Percentiles rank a stretch among this genome's conserved stretches.
These are phyloP conservation scores for Ivindomyrus marchei DNA, from an alignment of 2,113 vertebrate species.

Conservation along the genomic window DNA sequence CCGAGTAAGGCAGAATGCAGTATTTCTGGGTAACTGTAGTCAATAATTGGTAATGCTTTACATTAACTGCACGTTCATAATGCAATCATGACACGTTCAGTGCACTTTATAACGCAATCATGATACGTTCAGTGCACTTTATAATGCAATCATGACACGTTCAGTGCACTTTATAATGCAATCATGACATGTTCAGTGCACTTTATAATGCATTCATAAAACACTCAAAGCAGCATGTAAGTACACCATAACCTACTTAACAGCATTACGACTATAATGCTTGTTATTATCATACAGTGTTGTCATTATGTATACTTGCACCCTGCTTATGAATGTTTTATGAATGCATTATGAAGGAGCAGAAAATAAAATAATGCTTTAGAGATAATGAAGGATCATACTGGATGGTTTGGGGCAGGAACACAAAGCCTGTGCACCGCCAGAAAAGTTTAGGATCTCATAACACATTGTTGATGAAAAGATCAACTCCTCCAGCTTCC, in stretches of 20 bases:
- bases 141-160: too few species aligned
- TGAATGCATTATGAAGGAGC: background rate
- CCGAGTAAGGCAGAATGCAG: background rate
- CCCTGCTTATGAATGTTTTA: background rate
- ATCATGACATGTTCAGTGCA: too few species aligned
- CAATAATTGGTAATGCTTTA: background rate
- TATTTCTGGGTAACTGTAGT: background rate
- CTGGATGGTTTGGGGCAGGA: background rate
- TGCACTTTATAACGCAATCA: too few species aligned
- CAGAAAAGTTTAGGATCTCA: background rate
- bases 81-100: too few species aligned
- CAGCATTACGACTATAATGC: background rate
- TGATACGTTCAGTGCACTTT: too few species aligned
- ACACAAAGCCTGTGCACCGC: background rate
- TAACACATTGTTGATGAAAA: background rate
- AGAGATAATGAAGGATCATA: background rate
- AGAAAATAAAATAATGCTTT: background rate
- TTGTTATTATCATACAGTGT: background rate
- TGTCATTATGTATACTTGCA: background rate
- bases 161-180: too few species aligned
- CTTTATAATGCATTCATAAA: background rate
- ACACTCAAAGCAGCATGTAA: background rate
- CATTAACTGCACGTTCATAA: background rate
- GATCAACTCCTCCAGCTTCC: background rate
- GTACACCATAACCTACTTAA: background rate